These are phyloP conservation scores for Odocoileus virginianus DNA, from an alignment of 2,113 vertebrate genomes.

Conservation along the genomic window DNA sequence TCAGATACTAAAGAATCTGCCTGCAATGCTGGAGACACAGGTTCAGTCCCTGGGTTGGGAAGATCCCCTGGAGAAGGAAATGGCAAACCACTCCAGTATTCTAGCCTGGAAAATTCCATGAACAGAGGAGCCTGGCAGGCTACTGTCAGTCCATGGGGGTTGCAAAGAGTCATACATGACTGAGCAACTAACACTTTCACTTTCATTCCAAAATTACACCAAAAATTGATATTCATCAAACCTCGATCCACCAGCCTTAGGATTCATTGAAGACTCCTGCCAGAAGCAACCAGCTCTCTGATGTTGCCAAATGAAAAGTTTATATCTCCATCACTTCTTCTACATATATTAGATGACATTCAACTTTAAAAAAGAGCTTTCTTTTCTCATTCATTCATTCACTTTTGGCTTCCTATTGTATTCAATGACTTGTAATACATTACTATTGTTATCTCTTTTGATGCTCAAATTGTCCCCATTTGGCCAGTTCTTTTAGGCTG, in stretches of 20 bases:
- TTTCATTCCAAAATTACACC: not conserved
- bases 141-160: not conserved
- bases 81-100: not conserved
- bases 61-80: not conserved
- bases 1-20: not conserved
- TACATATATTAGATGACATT: not conserved
- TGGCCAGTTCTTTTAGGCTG: not conserved
- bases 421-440: not conserved
- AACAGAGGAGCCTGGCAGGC: not conserved
- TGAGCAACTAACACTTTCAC: not conserved
- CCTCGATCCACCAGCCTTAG: not conserved
- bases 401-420: not conserved
- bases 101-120: not conserved
- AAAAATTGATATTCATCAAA: not conserved
- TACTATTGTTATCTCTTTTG: not conserved
- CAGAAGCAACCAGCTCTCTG: not conserved
- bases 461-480: not conserved
- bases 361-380: not conserved
- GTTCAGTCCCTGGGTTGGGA: not conserved
- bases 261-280: not conserved
- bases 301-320: not conserved
- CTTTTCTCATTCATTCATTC: not conserved
- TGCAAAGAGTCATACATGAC: not conserved
- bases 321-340: not conserved
- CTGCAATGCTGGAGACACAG: not conserved